Evolutionary conservation across 2,113 vertebrate species (phyloP), one percentile per base, ranked within the genome.

Genomic region (Origma solitaria): DNA sequence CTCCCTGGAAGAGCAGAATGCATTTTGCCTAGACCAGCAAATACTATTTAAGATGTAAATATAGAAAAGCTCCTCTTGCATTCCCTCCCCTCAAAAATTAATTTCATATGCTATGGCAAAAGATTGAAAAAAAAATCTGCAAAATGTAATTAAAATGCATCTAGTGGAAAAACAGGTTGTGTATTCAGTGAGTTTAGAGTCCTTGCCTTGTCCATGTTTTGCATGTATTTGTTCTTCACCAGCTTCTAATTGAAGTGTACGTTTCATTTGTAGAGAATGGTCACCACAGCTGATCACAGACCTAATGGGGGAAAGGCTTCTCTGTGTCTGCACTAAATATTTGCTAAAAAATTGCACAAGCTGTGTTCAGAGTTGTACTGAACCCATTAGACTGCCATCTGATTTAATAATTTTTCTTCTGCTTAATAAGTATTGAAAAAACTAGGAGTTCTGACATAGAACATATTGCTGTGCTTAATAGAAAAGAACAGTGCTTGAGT

Each of bases 81-180:
- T 94, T 94, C 37, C 56, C 54, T 68, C 3, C 14, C 13, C 45
- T 79, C 62, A 86, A 66, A 82, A 92, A 96, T 92, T 96, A 90
- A 95, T 97, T 97, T 97, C 95, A 94, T 65, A 92, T 97, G 94
- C 57, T 86, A 91, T 82, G 78, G 80, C 90, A 91, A 92, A 96
- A 89, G 91, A 96, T 84, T 96, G 79, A 94, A 93, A 91, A 86
- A 92, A 92, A 15, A 94, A 97, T 97, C 96, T 98, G 97, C 83
- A 92, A 94, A 70, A 83, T 75, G 86, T 97, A 97, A 97, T 97
- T 96, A 96, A 90, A 86, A 94, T 73, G 64, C 88, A 92, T 92
- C 49, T 87, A 86, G 82, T 91, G 58, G 92, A 97, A 96, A 95
- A 95, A 28, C 65, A 87, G 88, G 87, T 95, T 91, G 61, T 81